Conservation (phyloP, 2,113 vertebrate species). For the Tricholaema leucomelas region DNA sequence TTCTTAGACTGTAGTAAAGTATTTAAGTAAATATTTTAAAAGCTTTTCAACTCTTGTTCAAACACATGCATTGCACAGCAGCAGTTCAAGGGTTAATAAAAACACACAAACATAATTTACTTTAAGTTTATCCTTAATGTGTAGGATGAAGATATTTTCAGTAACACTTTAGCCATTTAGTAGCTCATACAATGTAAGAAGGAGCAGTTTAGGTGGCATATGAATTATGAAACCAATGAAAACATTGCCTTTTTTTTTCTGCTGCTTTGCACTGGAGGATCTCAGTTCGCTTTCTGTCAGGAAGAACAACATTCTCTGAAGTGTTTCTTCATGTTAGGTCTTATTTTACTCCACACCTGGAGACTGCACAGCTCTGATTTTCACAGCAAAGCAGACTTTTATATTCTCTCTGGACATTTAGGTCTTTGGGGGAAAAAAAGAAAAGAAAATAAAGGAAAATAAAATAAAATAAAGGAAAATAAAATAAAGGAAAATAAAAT, state of each 20-base stretch:
- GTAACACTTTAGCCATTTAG: neutral
- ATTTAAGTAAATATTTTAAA: constrained; percentile 62
- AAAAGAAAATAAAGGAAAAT: too few species aligned
- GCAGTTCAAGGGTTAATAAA: constrained; percentile 53
- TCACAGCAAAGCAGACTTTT: neutral
- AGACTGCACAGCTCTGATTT: neutral
- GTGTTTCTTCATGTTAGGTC: neutral
- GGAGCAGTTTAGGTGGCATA: neutral
- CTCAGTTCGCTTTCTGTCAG: neutral
- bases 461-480: too few species aligned
- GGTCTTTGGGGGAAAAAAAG: neutral
- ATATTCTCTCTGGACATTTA: neutral
- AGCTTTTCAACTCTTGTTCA: constrained; percentile 45
- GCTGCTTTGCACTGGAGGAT: neutral
- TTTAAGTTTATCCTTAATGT: neutral
- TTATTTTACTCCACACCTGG: neutral
- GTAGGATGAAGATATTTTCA: constrained; percentile 13
- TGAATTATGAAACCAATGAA: neutral
- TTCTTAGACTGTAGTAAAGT: neutral
- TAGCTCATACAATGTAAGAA: neutral
- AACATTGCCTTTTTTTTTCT: constrained; percentile 18
- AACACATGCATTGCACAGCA: constrained; percentile 28
- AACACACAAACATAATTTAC: constrained; percentile 22
- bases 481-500: too few species aligned
- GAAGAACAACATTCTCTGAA: neutral